Evolutionary conservation across 2,888 invertebrate genomes (phyloP).

Genomic region (Limnephilus marmoratus): DNA sequence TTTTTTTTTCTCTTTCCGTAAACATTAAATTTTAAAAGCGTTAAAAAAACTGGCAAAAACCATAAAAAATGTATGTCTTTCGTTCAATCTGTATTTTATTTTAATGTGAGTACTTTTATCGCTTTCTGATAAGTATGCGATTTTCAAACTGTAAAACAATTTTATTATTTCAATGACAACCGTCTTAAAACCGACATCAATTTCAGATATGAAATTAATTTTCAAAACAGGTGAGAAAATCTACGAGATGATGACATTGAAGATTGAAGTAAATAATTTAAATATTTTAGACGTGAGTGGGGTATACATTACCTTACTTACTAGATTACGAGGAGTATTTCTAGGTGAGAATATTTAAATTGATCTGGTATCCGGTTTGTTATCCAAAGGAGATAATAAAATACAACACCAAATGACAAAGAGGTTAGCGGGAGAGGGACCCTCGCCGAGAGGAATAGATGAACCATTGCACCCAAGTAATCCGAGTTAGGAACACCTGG

Average conservation of each 20-base stretch:
- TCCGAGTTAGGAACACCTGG: conserved; percentile 11
- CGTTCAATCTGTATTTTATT: not conserved
- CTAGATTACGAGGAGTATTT: not conserved
- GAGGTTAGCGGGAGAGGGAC: conserved; percentile 47
- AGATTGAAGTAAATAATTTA: not conserved
- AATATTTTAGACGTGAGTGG: not conserved
- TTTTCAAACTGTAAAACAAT: not conserved
- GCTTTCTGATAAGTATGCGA: too few relatives aligned
- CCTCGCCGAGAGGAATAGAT: conserved; percentile 15
- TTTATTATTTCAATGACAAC: not conserved
- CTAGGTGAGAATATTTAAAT: conserved; percentile 54
- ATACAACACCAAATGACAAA: conserved; percentile 57
- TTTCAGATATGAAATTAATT: too few relatives aligned
- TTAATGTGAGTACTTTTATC: not conserved
- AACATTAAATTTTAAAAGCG: not conserved
- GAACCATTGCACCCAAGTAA: not conserved
- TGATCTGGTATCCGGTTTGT: conserved; percentile 60
- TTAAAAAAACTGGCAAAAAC: not conserved
- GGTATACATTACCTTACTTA: not conserved
- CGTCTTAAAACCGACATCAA: too few relatives aligned
- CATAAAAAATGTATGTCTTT: not conserved
- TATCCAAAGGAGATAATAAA: conserved; percentile 64
- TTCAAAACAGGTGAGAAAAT: not conserved
- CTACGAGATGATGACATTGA: not conserved
- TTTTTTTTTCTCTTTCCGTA: not conserved